Percentiles rank a stretch among this genome's conserved stretches.
Evolutionary conservation across 1,140 invertebrate species (phyloP).

Genomic region (Latrodectus geometricus): DNA sequence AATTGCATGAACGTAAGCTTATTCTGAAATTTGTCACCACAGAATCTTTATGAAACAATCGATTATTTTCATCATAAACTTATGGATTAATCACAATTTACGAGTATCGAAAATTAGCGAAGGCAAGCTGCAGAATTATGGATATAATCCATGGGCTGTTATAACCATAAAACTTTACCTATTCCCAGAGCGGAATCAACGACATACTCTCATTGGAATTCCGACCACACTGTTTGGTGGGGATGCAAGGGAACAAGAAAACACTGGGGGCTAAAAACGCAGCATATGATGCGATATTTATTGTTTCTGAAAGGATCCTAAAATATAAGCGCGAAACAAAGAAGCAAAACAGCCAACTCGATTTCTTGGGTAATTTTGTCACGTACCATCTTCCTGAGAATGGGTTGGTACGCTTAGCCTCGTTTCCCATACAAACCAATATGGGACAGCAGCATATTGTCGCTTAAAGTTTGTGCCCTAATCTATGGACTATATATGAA

Average conservation of each 20-base stretch:
- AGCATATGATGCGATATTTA: constrained; percentile 34
- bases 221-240: not conserved
- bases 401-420: constrained; percentile 20
- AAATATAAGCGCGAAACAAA: constrained; percentile 7
- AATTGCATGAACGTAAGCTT: not conserved
- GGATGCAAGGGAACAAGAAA: not conserved
- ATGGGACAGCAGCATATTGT: constrained; percentile 2
- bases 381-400: constrained; percentile 43
- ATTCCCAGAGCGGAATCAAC: not conserved
- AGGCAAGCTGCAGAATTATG: not conserved
- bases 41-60: not conserved
- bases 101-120: not conserved
- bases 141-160: not conserved
- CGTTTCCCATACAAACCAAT: constrained; percentile 39
- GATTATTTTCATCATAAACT: no score
- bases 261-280: constrained; percentile 4
- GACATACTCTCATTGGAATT: not conserved
- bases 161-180: not conserved
- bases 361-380: constrained; percentile 30
- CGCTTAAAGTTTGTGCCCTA: not conserved
- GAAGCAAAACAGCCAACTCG: not conserved
- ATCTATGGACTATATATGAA: constrained; percentile 10
- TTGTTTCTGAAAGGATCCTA: constrained; percentile 37
- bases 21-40: not conserved
- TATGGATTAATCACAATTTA: not conserved